Evolutionary conservation across 2,113 vertebrate species (phyloP), one percentile per base, ranked within the genome.

Genomic region (Cyrtonyx montezumae): DNA sequence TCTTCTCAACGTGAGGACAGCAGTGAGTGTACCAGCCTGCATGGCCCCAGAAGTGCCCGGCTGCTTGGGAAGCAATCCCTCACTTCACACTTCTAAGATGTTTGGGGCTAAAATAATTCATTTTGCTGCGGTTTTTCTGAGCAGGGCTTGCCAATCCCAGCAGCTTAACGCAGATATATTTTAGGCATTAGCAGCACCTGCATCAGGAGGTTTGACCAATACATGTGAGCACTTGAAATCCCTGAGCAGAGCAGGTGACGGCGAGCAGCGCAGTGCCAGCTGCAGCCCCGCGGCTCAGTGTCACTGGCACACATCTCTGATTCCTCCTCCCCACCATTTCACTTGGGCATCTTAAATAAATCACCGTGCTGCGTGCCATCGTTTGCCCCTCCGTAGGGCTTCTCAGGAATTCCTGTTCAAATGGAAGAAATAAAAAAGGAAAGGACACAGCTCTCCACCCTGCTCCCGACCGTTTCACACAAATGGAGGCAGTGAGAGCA

Each of bases 371-470:
- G 84, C 42, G 1, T 45, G 55, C 87, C 67, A 91, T 34, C 49
- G 81, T 86, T 76, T 89, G 85, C 40, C 81, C 75, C 95, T 82
- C 61, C 8, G 13, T 19, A 65, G 45, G 88, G 83, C 43, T 86
- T 89, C 76, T 89, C 62, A 77, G 79, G 75, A 95, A 94, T 89
- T 94, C 69, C 40, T 88, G 63, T 18, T 76, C 68, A 61, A 92
- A 92, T 76, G 46, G 3, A 25, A 49, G 13, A 34, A 28, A 5
- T 21, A 8, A 15, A 17, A 6, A 8, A 32, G 66, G 46, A 46
- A 18, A 42, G 30, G 46, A 66, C 1, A 26, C 8, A 84, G 40
- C 69, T 79, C 94, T 68, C 87, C 93, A 84, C 93, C 79, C 88
- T 95, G 34, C 84, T 81, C 78, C 81, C 76, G 71, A 78, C 26